Evolutionary conservation across 35 echinoderm and acorn worm species (phyloP).

Genomic region (Lytechinus variegatus): DNA sequence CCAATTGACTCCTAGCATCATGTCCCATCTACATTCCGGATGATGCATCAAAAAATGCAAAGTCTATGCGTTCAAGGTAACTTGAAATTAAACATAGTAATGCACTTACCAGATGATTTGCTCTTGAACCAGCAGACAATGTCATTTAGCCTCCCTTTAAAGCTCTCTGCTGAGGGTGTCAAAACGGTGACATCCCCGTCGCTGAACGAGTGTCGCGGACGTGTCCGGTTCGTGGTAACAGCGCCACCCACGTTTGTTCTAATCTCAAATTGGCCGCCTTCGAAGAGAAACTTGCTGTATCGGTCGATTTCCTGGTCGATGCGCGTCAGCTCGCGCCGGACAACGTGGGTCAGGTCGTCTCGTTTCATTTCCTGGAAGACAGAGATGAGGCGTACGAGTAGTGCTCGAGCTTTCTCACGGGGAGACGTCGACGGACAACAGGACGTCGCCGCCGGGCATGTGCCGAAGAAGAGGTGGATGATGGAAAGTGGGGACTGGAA

Average conservation of each 20-base stretch:
- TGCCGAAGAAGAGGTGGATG: constrained; percentile 30
- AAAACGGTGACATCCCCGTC: not conserved
- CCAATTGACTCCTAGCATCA: too few relatives aligned
- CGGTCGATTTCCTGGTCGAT: not conserved
- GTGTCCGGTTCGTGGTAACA: not conserved
- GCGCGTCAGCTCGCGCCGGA: constrained; percentile 16
- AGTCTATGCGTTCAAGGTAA: too few relatives aligned
- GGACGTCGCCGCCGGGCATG: not conserved
- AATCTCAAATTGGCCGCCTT: not conserved
- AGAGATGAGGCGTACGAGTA: not conserved
- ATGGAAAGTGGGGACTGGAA: constrained; percentile 38
- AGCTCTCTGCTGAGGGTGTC: not conserved
- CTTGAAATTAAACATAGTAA: too few relatives aligned
- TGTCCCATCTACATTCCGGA: too few relatives aligned
- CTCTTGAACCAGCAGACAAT: not conserved
- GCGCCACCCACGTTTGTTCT: not conserved
- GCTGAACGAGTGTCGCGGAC: constrained; percentile 12
- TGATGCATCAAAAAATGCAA: too few relatives aligned
- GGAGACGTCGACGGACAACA: not conserved
- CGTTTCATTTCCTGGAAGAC: constrained; percentile 14
- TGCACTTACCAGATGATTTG: not conserved
- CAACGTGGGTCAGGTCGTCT: not conserved
- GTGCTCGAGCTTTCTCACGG: not conserved
- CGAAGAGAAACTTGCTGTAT: constrained; percentile 27
- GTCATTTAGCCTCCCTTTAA: not conserved